Evolutionary conservation across 2,113 vertebrate species (phyloP).

Genomic region (Percopsis transmontana): DNA sequence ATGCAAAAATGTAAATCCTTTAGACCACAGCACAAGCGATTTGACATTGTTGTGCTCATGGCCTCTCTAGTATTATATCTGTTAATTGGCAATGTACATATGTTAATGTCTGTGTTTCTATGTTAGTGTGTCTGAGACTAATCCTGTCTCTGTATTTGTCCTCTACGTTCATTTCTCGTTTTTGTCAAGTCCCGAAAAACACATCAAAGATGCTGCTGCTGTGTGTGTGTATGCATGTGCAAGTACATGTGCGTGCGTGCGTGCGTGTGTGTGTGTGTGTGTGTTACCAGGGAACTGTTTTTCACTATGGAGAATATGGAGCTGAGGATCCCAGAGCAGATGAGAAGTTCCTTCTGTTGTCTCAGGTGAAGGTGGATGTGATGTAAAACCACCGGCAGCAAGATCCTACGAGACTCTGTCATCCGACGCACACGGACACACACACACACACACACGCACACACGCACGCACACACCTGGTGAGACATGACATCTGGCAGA

Average conservation of each 20-base stretch:
- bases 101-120: too few relatives aligned
- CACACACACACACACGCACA: background rate
- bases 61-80: too few relatives aligned
- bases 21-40: too few relatives aligned
- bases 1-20: too few relatives aligned
- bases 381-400: slow-evolving; percentile 95
- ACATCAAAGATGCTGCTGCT: background rate
- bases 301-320: slow-evolving; percentile 98
- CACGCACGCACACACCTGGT: background rate
- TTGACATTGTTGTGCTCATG: too few relatives aligned
- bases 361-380: slow-evolving; percentile 96
- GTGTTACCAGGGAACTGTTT: slow-evolving; percentile 77
- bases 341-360: slow-evolving; percentile 96
- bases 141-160: too few relatives aligned
- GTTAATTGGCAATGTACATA: too few relatives aligned
- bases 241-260: slow-evolving; percentile 17
- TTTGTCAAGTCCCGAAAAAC: background rate
- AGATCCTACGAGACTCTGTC: slow-evolving; percentile 92
- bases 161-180: too few relatives aligned
- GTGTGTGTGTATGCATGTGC: slow-evolving; percentile 1
- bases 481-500: background rate
- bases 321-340: slow-evolving; percentile 97
- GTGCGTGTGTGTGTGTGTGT: slow-evolving; percentile 8
- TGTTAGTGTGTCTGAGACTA: too few relatives aligned
- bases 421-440: background rate